A percentile compares a stretch with the other conserved stretches of the same genome.
Evolutionary conservation across 2,113 vertebrate species (phyloP).

Genomic region (Hippopotamus amphibius): DNA sequence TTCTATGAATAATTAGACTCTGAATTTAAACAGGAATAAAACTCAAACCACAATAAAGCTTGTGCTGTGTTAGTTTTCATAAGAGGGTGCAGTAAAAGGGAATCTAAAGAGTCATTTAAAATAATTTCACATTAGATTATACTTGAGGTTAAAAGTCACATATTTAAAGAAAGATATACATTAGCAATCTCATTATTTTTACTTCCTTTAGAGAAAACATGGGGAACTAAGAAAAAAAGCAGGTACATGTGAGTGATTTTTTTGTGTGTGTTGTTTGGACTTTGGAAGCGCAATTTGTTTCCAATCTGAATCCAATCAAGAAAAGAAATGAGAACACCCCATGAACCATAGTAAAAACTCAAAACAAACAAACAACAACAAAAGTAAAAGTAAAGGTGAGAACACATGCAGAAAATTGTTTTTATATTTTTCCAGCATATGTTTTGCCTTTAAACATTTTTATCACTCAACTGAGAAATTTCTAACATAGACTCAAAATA

Average conservation of each 20-base stretch:
- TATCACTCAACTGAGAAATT: slow-evolving; percentile 11
- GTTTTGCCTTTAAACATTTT: slow-evolving; percentile 57
- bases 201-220: slow-evolving; percentile 39
- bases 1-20: slow-evolving; percentile 61
- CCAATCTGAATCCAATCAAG: slow-evolving; percentile 54
- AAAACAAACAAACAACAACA: background rate
- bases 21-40: slow-evolving; percentile 60
- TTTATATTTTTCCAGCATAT: slow-evolving; percentile 17
- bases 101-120: slow-evolving; percentile 54
- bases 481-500: slow-evolving; percentile 55
- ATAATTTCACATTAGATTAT: slow-evolving; percentile 54
- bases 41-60: slow-evolving; percentile 32
- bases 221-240: background rate
- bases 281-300: slow-evolving; percentile 54
- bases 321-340: background rate
- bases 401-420: slow-evolving; percentile 31
- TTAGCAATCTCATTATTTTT: slow-evolving; percentile 60
- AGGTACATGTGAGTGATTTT: slow-evolving; percentile 11
- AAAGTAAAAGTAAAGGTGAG: slow-evolving; percentile 42
- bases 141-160: slow-evolving; percentile 34
- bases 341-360: slow-evolving; percentile 9
- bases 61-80: slow-evolving; percentile 38
- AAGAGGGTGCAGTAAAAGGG: background rate
- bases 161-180: slow-evolving; percentile 61
- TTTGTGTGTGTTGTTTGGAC: slow-evolving; percentile 10